phyloP scores from a whole-genome alignment of 2,888 invertebrate genomes.

The Epistrophella euchroma region DNA sequence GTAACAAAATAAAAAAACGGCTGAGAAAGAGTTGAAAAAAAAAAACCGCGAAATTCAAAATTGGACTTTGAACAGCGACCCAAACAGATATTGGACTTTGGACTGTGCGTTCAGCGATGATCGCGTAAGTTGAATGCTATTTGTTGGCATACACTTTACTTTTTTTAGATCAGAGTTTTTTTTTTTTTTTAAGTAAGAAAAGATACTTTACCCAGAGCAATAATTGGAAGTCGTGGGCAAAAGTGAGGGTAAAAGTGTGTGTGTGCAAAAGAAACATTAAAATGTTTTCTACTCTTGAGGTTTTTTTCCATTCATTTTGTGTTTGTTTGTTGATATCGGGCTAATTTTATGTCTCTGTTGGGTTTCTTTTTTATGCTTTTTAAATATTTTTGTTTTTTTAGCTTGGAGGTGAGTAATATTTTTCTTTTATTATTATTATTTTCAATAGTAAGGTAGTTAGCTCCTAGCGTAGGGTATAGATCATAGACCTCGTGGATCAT shows the following conservation, averaged over 20 bases:
- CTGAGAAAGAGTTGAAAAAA: conserved; percentile 24
- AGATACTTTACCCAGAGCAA: conserved; percentile 13
- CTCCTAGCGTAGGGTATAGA: conserved; percentile 6
- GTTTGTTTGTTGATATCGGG: not conserved
- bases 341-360: not conserved
- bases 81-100: conserved; percentile 81
- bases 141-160: conserved; percentile 48
- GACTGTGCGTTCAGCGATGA: conserved; percentile 76
- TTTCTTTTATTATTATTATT: not conserved
- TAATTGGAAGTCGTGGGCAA: conserved; percentile 31
- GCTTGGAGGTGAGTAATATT: not conserved
- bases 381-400: not conserved
- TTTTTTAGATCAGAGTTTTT: conserved; percentile 32
- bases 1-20: conserved; percentile 13
- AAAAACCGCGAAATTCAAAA: conserved; percentile 79
- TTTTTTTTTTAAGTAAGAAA: conserved; percentile 24
- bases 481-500: conserved; percentile 18
- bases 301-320: conserved; percentile 26
- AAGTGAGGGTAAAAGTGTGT: conserved; percentile 19
- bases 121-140: conserved; percentile 65
- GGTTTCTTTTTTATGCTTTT: not conserved
- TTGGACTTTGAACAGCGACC: conserved; percentile 82
- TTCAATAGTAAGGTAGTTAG: not conserved
- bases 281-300: conserved; percentile 2
- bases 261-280: conserved; percentile 19